Base-by-base conservation (phyloP, 2,888 invertebrate genomes). In the Galeopsomyia nigrocyanea region DNA sequence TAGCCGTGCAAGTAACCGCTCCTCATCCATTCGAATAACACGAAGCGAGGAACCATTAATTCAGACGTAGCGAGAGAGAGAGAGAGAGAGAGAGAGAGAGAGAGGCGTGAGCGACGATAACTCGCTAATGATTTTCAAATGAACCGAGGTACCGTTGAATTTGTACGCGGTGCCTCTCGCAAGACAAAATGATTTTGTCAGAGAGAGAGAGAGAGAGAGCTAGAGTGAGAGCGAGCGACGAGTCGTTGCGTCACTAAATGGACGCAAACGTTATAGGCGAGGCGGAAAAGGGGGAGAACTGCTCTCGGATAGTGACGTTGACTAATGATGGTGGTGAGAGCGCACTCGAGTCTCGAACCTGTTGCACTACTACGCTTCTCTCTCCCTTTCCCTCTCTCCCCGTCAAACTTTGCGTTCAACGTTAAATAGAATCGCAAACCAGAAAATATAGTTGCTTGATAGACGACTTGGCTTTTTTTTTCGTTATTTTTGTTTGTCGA, bases 241-340 rank as follows among this genome's bases (percentile, higher is more conserved):
- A 57, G 67, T 56, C 68, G 66, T 71, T 53, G 69, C 67, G 61
- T 64, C 39, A 22, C 49, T 67, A 71, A 55, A 71, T 39, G 56
- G 55, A 63, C 49, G 61, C 57, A 69, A 50, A 62, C 50, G 77
- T 39, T 39, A 10, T 39, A 39, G 13, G 13, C 39, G 39, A 39
- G 13, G 10, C 39, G 39, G 39, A 39, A 13, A 39, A 39, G 13
- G 13, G 39, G 39, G 10, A 13, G 39, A 39, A 39, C 39, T 39
- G 7, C 39, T 39, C 75, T 77, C 80, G 82, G 80, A 82, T 83
- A 84, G 82, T 84, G 84, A 84, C 84, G 83, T 84, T 84, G 84
- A 84, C 84, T 84, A 84, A 84, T 84, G 84, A 86, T 86, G 86
- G 85, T 83, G 86, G 85, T 83, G 86, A 85, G 85, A 84, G 84